Percentiles rank a stretch among this genome's conserved stretches.
Evolutionary conservation across 2,113 vertebrate species (phyloP).

Genomic region (Mugil cephalus): DNA sequence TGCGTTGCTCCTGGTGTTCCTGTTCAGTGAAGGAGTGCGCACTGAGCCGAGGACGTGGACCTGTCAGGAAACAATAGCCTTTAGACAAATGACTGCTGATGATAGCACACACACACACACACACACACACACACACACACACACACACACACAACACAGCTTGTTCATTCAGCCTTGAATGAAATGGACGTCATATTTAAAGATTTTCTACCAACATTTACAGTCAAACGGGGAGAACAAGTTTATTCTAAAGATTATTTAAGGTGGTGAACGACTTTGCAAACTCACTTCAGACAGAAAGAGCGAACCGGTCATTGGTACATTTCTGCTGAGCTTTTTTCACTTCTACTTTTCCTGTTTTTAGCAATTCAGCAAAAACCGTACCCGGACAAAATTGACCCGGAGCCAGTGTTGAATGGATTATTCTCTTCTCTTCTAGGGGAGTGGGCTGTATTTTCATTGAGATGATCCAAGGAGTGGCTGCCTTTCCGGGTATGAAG

Average conservation of each 20-base stretch:
- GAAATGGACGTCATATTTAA: slow-evolving; percentile 17
- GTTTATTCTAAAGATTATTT: not conserved
- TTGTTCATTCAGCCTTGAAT: not conserved
- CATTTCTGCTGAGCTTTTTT: too few relatives aligned
- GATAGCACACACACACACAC: slow-evolving; percentile 25
- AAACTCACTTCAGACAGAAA: not conserved
- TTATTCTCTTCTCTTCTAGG: slow-evolving; percentile 81
- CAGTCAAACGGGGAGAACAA: slow-evolving; percentile 10
- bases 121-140: not conserved
- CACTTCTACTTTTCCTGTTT: too few relatives aligned
- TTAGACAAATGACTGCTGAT: slow-evolving; percentile 68
- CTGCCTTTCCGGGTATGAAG: slow-evolving; percentile 99
- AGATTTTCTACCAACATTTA: slow-evolving; percentile 6
- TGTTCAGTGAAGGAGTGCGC: slow-evolving; percentile 29
- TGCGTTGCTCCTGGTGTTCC: not conserved
- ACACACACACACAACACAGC: not conserved
- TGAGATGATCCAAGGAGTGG: slow-evolving; percentile 98
- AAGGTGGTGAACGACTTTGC: too few relatives aligned
- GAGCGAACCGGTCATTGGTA: not conserved
- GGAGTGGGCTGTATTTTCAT: slow-evolving; percentile 98
- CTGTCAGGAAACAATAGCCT: slow-evolving; percentile 59
- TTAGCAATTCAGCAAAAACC: too few relatives aligned
- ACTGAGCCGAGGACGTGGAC: slow-evolving; percentile 57
- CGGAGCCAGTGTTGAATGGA: not conserved
- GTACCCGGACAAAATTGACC: too few relatives aligned